These are phyloP conservation scores for Phymorhynchus buccinoides DNA, from an alignment of 1,140 invertebrate genomes.

Conservation along the genomic window DNA sequence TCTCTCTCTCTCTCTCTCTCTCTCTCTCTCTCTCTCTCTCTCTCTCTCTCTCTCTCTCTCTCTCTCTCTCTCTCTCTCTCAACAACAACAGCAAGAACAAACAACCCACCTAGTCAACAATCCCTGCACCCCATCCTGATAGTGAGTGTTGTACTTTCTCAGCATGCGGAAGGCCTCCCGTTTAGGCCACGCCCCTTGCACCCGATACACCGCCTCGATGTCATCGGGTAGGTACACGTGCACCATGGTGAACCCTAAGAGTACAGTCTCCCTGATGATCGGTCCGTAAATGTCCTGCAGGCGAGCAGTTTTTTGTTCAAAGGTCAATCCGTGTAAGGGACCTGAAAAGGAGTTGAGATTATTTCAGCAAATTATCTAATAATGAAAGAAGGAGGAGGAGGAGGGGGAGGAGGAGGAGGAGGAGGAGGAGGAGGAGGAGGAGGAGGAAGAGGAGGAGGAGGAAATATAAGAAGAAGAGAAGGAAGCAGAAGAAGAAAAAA, in stretches of 20 bases:
- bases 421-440: too few relatives aligned
- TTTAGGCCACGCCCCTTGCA: constrained; percentile 82
- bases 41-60: neutral
- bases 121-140: constrained; percentile 83
- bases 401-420: too few relatives aligned
- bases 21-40: neutral
- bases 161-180: constrained; percentile 72
- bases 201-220: constrained; percentile 83
- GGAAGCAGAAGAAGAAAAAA: too few relatives aligned
- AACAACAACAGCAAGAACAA: neutral
- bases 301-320: constrained; percentile 33
- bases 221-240: constrained; percentile 84
- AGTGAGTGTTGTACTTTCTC: constrained; percentile 49
- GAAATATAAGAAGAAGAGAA: too few relatives aligned
- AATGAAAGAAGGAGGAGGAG: too few relatives aligned
- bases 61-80: neutral
- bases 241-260: constrained; percentile 42
- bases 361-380: too few relatives aligned
- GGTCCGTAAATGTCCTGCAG: constrained; percentile 48
- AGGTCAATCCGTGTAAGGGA: constrained; percentile 41
- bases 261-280: constrained; percentile 47
- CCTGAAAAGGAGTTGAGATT: too few relatives aligned
- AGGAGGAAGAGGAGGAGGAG: too few relatives aligned
- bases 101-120: constrained; percentile 83
- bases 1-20: neutral